Evolutionary conservation across 2,888 invertebrate species (phyloP).

Genomic region (Sympetrum striolatum): DNA sequence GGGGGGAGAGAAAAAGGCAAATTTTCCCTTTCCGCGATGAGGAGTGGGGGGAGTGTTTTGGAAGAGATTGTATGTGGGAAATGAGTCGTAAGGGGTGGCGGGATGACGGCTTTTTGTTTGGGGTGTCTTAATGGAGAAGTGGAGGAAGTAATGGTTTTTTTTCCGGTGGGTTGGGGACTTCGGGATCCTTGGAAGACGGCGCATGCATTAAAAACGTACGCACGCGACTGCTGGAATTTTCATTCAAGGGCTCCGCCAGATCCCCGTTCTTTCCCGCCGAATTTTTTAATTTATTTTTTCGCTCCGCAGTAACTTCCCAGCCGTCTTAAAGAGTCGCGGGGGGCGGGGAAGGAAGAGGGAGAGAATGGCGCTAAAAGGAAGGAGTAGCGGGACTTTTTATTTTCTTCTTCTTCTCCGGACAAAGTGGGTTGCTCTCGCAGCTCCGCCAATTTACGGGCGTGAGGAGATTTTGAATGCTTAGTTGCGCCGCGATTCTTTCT

Average conservation of each 20-base stretch:
- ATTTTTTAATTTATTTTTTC: conserved; percentile 28
- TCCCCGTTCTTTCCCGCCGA: neutral
- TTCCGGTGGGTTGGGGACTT: neutral
- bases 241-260: conserved; percentile 13
- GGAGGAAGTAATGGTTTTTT: neutral
- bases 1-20: neutral
- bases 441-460: conserved; percentile 40
- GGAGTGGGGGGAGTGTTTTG: neutral
- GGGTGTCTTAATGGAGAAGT: conserved; percentile 28
- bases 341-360: neutral
- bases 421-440: conserved; percentile 37
- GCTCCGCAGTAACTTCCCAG: neutral
- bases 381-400: neutral
- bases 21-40: too few species aligned
- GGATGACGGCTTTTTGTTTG: conserved; percentile 24
- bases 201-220: conserved; percentile 43
- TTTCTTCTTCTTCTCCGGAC: neutral
- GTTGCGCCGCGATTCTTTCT: neutral
- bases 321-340: conserved; percentile 30
- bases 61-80: conserved; percentile 21
- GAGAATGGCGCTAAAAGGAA: neutral
- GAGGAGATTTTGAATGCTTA: conserved; percentile 40
- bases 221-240: conserved; percentile 40
- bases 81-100: conserved; percentile 23
- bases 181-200: neutral